Base-by-base conservation (phyloP, 1,140 invertebrate species). In the Drosophila ambigua region DNA sequence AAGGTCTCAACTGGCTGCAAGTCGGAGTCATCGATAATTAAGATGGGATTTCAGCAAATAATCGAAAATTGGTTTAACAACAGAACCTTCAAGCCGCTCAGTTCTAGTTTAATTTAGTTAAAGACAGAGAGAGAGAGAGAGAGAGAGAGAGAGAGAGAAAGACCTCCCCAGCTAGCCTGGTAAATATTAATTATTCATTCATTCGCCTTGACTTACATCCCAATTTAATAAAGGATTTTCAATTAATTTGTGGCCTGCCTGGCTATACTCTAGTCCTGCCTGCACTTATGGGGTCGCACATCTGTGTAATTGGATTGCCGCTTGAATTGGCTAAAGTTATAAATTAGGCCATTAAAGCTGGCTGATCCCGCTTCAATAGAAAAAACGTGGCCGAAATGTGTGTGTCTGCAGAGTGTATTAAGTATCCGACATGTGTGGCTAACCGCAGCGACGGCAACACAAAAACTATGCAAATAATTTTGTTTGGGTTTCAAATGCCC, bases 351-450 rank as follows among this genome's bases (percentile, higher is more conserved):
- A 75, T 76, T 79, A 80, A 75, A 60, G 60, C 60, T 5, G 35
- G 11, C 11, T 13, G 11, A 39, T 13, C 26, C 9, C 61, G 55
- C 67, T 65, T 61, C 43, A 35, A 2, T 8, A 57, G 51, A 11
- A 20, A 28, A 55, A 77, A 66, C 57, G 51, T 66, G 75, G 44
- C 35, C 44, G 13, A 68, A 68, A 67, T 54, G 65, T 54, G 45
- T 66, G 31, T 20, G 2, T 20, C 1, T 39, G 11, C 4, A n/a
- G 24, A 26, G 44, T 28, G 48, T 60, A 79, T 79, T 69, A 79
- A 78, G 76, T 73, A 79, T 79, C 55, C 76, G 75, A 65, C 77
- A 65, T 44, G 73, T 72, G 53, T 57, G 57, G 54, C 45, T 31
- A 55, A 43, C 52, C 53, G 58, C 55, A 75, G 28, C 57, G 49